Conservation (phyloP, 2,113 vertebrate genomes). For the Epinephelus fuscoguttatus region DNA sequence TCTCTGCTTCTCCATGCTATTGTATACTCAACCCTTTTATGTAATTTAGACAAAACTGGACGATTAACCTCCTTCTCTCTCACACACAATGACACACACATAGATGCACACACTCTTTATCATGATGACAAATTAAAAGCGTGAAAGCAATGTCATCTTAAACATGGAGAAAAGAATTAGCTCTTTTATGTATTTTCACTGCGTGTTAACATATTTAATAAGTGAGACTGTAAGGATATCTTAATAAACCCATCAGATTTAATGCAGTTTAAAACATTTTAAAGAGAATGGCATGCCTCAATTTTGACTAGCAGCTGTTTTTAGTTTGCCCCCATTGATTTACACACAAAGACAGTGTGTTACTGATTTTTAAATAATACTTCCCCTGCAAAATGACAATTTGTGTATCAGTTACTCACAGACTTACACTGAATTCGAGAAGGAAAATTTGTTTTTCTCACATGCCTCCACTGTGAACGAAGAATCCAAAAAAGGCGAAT, state of each 20-base stretch:
- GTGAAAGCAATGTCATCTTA: neutral
- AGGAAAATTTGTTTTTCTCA: no score
- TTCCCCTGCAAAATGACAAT: no score
- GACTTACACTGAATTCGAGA: no score
- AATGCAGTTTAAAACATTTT: neutral
- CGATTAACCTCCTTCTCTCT: constrained; percentile 7
- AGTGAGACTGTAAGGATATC: neutral
- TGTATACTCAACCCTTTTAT: constrained; percentile 25
- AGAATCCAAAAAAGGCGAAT: no score
- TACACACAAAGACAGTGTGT: neutral
- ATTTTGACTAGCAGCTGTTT: neutral
- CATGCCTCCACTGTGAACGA: no score
- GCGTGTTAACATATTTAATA: neutral
- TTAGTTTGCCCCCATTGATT: neutral
- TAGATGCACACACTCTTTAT: neutral
- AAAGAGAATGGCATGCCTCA: neutral
- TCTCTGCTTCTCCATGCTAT: constrained; percentile 22
- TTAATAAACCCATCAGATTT: neutral
- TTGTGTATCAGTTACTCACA: no score
- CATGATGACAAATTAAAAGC: neutral
- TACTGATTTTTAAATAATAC: neutral
- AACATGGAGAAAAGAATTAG: neutral
- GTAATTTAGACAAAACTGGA: constrained; percentile 18
- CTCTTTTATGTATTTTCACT: neutral
- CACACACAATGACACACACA: neutral